Base-by-base conservation (phyloP, 2,888 invertebrate species). In the Leuctra nigra region DNA sequence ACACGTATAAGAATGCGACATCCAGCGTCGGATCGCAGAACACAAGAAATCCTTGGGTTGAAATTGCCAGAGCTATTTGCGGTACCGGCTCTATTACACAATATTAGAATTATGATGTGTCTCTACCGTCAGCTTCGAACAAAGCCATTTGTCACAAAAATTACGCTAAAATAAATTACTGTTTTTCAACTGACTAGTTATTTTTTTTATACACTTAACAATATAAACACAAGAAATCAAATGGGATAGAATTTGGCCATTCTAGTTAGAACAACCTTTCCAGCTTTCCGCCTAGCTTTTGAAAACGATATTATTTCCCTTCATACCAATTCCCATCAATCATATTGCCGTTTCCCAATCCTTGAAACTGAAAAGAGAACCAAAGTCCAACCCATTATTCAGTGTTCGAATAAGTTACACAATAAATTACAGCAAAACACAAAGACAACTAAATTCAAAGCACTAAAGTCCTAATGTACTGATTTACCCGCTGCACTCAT, bases 331-430 rank as follows among this genome's bases (percentile, higher is more conserved):
- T 58, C 58, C 58, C 44, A 55, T 57, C 55, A n/a, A n/a, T n/a
- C n/a, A n/a, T n/a, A n/a, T n/a, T n/a, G n/a, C n/a, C n/a, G n/a
- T n/a, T n/a, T n/a, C n/a, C n/a, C n/a, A n/a, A n/a, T n/a, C n/a
- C n/a, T 53, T 58, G 58, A 55, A 62, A 61, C 59, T 61, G 47
- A 61, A 62, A 63, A 65, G 61, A 63, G 63, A 65, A 64, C 63
- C 64, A 64, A 65, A 65, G 62, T 64, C 64, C 63, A 64, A 63
- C 64, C 65, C 64, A 64, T 65, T 61, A 57, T 57, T 44, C 55
- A 60, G 57, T 60, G 54, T 58, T 56, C 59, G 44, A 59, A 57
- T 58, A 56, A 59, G 58, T 61, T 59, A 61, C 48, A 62, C 61
- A 62, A 57, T 61, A 59, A 62, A 59, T 60, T 58, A 61, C 60